Evolutionary conservation across 2,797 vertebrate genomes (phyloP), one percentile per base, ranked within the genome.

Genomic region (Bradypus variegatus): DNA sequence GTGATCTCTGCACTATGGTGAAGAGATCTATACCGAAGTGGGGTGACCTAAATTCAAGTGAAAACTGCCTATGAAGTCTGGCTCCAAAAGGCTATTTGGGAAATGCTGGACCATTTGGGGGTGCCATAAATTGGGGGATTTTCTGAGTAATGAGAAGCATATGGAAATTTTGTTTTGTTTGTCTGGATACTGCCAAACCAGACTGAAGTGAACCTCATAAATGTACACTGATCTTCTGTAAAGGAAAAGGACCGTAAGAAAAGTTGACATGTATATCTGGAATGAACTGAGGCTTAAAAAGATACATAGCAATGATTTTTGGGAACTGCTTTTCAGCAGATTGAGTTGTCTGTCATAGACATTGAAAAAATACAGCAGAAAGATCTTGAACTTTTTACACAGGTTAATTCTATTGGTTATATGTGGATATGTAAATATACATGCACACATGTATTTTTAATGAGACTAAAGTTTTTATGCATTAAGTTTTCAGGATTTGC

Each of bases 401-500:
- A 58, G 58, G 8, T 23, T 58, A 14, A 45, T 45, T 45, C 41
- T 27, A 81, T 67, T 21, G 31, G 77, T 41, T 80, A 45, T 84
- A 58, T 23, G 92, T 53, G 53, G 15, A 15, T 72, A 18, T 91
- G 36, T 70, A 89, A 92, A 82, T 80, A 76, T 76, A 29, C 58
- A 86, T 45, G n/a, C 50, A 41, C 60, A 82, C 31, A 45, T 60
- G 29, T 60, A 45, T 89, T 87, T 88, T 92, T 73, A 91, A 86
- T n/a, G 58, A 91, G 13, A 90, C 58, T 55, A 91, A 81, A 75
- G 1, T 92, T 58, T 88, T 65, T 55, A 70, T 88, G 58, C 84
- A 92, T 91, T 31, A 62, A 73, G 64, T 15, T 94, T 95, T 67
- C 85, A 92, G 18, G 83, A 84, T 87, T 91, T 95, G 81, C 90